A percentile compares a stretch with the other conserved stretches of the same genome.
phyloP scores from a whole-genome alignment of 2,888 invertebrate genomes.

The Anagyrus pseudococci region DNA sequence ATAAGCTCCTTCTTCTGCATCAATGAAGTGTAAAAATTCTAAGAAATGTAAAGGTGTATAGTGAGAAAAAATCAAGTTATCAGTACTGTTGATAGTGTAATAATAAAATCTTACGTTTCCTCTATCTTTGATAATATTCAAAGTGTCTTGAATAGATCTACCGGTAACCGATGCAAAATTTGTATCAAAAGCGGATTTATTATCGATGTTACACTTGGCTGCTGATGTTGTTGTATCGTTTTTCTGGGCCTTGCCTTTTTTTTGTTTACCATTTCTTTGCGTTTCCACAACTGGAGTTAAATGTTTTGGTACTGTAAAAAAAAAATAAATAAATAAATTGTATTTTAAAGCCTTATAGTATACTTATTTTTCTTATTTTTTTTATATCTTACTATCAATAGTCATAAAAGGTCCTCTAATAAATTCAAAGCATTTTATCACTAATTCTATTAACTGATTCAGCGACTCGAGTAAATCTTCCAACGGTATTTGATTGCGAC shows the following conservation, averaged over 20 bases:
- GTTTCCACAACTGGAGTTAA: not conserved
- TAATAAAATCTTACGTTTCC: slow-evolving; percentile 12
- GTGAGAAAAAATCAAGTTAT: not conserved
- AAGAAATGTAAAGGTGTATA: not conserved
- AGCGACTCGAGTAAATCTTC: slow-evolving; percentile 3
- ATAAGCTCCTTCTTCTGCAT: slow-evolving; percentile 10
- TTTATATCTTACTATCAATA: slow-evolving; percentile 21
- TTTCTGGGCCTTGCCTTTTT: not conserved
- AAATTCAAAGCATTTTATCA: slow-evolving; percentile 11
- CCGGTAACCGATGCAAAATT: not conserved
- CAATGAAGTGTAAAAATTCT: slow-evolving; percentile 22
- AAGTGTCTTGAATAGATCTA: slow-evolving; percentile 26
- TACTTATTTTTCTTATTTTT: slow-evolving; percentile 7
- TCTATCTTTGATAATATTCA: slow-evolving; percentile 17
- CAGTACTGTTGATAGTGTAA: not conserved
- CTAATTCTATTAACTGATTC: not conserved
- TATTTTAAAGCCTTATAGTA: no score
- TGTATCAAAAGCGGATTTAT: no score
- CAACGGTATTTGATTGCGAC: slow-evolving; percentile 4
- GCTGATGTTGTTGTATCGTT: not conserved
- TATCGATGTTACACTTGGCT: not conserved
- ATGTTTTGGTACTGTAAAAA: slow-evolving; percentile 18
- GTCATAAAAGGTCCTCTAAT: slow-evolving; percentile 28
- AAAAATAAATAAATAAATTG: no score
- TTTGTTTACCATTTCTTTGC: not conserved